Percentiles rank a stretch among this genome's conserved stretches.
These are phyloP conservation scores for Limonius californicus DNA, from an alignment of 1,140 invertebrate species.

Conservation along the genomic window DNA sequence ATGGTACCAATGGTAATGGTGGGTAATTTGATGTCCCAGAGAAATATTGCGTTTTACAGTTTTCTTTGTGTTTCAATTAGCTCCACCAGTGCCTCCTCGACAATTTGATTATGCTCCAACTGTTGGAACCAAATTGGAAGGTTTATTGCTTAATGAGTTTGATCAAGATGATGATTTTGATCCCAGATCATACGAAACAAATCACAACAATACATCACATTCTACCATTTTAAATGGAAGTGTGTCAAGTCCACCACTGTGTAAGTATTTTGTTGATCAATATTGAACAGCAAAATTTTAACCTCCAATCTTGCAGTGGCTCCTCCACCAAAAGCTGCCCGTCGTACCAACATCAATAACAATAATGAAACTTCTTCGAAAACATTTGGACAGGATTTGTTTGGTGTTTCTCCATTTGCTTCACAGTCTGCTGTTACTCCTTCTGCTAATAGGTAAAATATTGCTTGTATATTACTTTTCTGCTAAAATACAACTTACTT, in stretches of 20 bases:
- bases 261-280: conserved; percentile 50
- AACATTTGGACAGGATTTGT: conserved; percentile 52
- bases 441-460: conserved; percentile 32
- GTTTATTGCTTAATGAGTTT: conserved; percentile 76
- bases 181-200: conserved; percentile 45
- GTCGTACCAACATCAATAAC: conserved; percentile 53
- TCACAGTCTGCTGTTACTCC: conserved; percentile 30
- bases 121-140: conserved; percentile 77
- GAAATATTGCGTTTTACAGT: not conserved
- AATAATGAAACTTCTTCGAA: conserved; percentile 49
- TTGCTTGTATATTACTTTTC: not conserved
- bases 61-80: conserved; percentile 35
- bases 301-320: conserved; percentile 68
- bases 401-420: conserved; percentile 63
- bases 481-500: not conserved
- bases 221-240: conserved; percentile 40
- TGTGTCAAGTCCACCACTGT: conserved; percentile 52
- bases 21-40: conserved; percentile 19
- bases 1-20: conserved; percentile 45
- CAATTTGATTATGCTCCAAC: conserved; percentile 60
- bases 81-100: conserved; percentile 64
- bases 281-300: not conserved
- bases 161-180: conserved; percentile 53
- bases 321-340: conserved; percentile 71
- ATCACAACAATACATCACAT: conserved; percentile 16